Evolutionary conservation across 2,797 vertebrate genomes (phyloP).

Genomic region (Poecilia velifera): DNA sequence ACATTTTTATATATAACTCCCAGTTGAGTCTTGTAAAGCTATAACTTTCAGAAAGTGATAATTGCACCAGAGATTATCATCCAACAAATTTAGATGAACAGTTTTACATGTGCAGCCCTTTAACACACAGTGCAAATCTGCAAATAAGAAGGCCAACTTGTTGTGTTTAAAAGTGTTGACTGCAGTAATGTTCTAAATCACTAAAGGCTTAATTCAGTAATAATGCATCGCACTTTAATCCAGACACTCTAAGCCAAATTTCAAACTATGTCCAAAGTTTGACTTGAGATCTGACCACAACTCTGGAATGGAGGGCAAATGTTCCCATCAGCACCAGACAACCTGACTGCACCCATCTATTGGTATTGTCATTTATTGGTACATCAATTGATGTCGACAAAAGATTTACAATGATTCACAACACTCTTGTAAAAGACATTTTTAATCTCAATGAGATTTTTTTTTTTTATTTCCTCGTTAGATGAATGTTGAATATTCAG

Average conservation of each 20-base stretch:
- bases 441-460: too few relatives aligned
- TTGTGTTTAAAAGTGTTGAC: neutral
- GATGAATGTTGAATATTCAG: neutral
- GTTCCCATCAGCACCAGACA: neutral
- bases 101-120: neutral
- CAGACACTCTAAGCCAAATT: too few relatives aligned
- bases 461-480: neutral
- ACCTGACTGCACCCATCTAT: neutral
- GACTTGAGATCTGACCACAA: neutral
- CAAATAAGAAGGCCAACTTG: neutral
- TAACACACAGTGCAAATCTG: neutral
- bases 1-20: neutral
- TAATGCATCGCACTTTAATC: too few relatives aligned
- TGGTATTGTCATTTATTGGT: neutral
- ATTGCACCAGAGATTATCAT: neutral
- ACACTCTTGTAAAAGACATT: too few relatives aligned
- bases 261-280: neutral
- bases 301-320: neutral
- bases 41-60: neutral
- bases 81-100: neutral
- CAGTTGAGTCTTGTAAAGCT: neutral
- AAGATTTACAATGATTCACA: neutral
- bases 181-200: neutral
- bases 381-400: neutral
- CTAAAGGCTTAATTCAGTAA: neutral